phyloP scores from a whole-genome alignment of 2,113 vertebrate species.

The Athene noctua region DNA sequence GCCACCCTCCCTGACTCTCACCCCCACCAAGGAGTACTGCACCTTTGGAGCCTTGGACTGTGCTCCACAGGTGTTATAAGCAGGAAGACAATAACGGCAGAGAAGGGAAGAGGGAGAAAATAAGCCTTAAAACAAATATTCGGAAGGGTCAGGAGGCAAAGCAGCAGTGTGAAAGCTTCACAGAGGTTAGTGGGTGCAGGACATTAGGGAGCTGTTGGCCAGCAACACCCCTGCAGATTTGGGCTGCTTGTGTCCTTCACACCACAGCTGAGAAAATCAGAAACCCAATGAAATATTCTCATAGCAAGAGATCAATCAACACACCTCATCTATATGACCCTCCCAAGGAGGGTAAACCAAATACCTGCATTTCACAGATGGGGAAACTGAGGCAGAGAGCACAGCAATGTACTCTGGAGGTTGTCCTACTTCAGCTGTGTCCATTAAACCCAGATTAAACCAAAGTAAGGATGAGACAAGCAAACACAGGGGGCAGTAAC shows the following conservation, averaged over 20 bases:
- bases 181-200: neutral
- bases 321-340: neutral
- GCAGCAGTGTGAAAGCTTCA: neutral
- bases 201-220: neutral
- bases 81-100: neutral
- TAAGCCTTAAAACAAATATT: neutral
- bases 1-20: neutral
- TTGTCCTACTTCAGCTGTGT: neutral
- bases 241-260: neutral
- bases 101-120: neutral
- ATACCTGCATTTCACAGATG: neutral
- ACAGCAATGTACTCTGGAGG: neutral
- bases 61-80: fast-evolving
- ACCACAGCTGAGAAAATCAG: fast-evolving
- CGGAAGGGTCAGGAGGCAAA: neutral
- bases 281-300: neutral
- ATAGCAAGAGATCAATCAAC: neutral
- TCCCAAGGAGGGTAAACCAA: neutral
- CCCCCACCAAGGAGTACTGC: neutral
- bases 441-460: neutral
- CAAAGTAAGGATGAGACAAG: neutral
- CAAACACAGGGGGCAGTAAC: neutral
- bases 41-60: neutral
- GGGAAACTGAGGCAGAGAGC: neutral
- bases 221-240: neutral